A percentile compares a stretch with the other conserved stretches of the same genome.
These are phyloP conservation scores for Meloidogyne hapla DNA, from an alignment of 1,140 invertebrate species.

Conservation along the genomic window DNA sequence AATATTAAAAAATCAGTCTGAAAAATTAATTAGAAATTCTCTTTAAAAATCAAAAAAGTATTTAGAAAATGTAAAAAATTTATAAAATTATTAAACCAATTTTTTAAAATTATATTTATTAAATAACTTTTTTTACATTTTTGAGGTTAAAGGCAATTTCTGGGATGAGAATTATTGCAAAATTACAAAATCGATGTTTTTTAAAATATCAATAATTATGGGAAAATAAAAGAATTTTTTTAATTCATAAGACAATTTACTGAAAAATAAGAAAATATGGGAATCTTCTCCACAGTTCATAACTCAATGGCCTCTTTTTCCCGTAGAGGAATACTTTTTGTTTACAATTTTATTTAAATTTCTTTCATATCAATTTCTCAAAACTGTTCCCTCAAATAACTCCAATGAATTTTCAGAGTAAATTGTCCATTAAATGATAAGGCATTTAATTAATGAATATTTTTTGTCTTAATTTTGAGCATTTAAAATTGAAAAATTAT, in stretches of 20 bases:
- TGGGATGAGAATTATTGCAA: neutral
- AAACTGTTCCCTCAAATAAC: too few relatives aligned
- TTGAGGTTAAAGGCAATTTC: conserved; percentile 3
- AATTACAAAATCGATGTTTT: neutral
- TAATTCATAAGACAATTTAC: neutral
- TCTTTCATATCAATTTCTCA: too few relatives aligned
- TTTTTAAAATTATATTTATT: neutral
- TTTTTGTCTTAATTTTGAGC: neutral
- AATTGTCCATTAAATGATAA: neutral
- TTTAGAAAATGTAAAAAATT: neutral
- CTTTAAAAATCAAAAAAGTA: neutral
- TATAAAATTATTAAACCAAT: neutral
- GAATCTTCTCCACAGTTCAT: too few relatives aligned
- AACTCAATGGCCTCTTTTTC: too few relatives aligned
- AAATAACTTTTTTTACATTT: neutral
- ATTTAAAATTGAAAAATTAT: neutral
- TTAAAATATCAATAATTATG: neutral
- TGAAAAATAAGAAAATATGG: too few relatives aligned
- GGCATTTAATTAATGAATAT: neutral
- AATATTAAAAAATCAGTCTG: neutral
- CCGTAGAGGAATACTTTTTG: too few relatives aligned
- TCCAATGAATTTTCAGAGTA: too few relatives aligned
- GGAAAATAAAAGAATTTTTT: neutral
- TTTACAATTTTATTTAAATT: too few relatives aligned
- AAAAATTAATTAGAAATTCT: neutral